Evolutionary conservation across 2,797 vertebrate species (phyloP), one percentile per base, ranked within the genome.

Genomic region (Tympanoctomys barrerae): DNA sequence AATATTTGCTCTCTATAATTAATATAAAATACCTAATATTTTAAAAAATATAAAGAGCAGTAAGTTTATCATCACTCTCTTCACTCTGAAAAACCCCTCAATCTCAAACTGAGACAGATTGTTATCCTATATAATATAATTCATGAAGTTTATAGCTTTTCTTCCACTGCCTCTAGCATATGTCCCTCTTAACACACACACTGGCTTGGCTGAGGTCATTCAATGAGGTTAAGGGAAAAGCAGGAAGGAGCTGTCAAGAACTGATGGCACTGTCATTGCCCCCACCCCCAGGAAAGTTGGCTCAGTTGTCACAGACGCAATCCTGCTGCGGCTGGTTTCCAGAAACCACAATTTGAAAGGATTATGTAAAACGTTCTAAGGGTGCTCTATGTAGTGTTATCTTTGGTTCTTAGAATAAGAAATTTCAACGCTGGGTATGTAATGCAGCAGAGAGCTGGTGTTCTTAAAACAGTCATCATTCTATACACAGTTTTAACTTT

Each of bases 401-500:
- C 52, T 94, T 94, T 33, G 61, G 71, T 54, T 61, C 39, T 85
- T 26, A 90, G 57, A 87, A 24, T 59, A 80, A 95, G 54, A 84
- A 84, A 52, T 52, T 78, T 87, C 49, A 96, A 61, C 90, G 11
- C 42, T 42, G 26, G 14, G 62, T 92, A 62, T 33, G 83, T 24
- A 82, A 62, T 49, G 39, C 42, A 92, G 86, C 83, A 84, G 75
- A 92, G 64, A 92, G 85, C 59, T 77, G 31, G 39, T 94, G 52
- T 93, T 95, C 77, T 92, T 71, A 87, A 71, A 91, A 94, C 24
- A 88, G 26, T 94, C 78, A 73, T 89, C 87, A 89, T 24, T 91
- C 94, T 93, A 87, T 59, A 95, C 54, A 95, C 83, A 92, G 73
- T 57, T 77, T 71, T 13, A 94, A 66, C 90, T 94, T 96, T 90